Evolutionary conservation across 2,888 invertebrate species (phyloP).

Genomic region (Vandiemenella viatica): DNA sequence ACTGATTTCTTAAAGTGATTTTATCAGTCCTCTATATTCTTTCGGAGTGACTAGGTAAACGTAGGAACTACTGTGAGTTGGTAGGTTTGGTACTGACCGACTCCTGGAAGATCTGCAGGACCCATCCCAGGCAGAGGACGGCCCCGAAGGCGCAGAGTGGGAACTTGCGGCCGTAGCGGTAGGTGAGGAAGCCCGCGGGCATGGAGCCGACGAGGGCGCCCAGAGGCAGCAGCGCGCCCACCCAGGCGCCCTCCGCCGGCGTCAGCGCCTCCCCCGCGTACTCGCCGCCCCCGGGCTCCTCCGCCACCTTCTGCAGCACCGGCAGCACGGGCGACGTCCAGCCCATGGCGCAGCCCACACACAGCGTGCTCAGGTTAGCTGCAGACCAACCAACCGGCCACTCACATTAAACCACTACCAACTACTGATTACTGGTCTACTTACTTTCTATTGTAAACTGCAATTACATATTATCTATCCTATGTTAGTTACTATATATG

Average conservation of each 20-base stretch:
- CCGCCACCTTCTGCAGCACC: background rate
- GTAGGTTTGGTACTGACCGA: background rate
- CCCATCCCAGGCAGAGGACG: background rate
- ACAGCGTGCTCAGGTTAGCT: constrained; percentile 3
- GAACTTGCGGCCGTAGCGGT: constrained; percentile 1
- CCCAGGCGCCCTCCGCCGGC: constrained; percentile 2
- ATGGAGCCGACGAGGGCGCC: constrained; percentile 4
- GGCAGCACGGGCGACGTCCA: constrained; percentile 7
- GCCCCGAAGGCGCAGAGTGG: constrained; percentile 1
- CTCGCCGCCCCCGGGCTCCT: background rate
- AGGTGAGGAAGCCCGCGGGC: constrained; percentile 3
- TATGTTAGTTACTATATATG: too few relatives aligned
- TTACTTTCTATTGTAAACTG: too few relatives aligned
- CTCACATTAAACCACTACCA: too few relatives aligned
- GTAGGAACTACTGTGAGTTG: too few relatives aligned
- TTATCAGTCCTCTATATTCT: too few relatives aligned
- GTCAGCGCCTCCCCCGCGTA: background rate
- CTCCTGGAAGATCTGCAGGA: background rate
- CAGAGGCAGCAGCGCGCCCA: constrained; percentile 4
- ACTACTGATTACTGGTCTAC: too few relatives aligned
- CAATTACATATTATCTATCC: too few relatives aligned
- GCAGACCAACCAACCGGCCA: background rate
- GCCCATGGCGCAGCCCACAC: constrained; percentile 2
- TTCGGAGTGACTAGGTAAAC: too few relatives aligned
- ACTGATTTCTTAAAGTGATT: too few relatives aligned